Percentiles rank a stretch among this genome's conserved stretches.
Conservation (phyloP, 2,797 vertebrate genomes). For the Scomberomorus guttatus region DNA sequence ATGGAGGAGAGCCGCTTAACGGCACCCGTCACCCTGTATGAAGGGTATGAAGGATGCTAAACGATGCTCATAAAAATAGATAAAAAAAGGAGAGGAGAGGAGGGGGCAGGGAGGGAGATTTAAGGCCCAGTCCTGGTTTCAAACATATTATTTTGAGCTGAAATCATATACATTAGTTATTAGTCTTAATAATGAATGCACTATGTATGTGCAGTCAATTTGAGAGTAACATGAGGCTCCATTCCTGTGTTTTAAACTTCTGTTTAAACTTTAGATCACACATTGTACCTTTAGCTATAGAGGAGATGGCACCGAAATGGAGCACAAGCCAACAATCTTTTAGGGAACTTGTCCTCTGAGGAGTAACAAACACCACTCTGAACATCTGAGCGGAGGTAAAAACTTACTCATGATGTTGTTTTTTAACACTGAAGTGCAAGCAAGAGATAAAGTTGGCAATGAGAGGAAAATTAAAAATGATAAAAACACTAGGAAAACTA, state of each 20-base stretch:
- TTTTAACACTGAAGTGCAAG: background rate
- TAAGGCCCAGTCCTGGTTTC: slow-evolving; percentile 1
- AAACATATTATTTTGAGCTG: background rate
- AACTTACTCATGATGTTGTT: background rate
- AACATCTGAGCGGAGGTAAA: slow-evolving; percentile 3
- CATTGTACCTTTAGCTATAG: background rate
- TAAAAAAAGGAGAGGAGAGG: background rate
- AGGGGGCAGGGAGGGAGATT: slow-evolving; percentile 7
- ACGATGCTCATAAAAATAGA: slow-evolving; percentile 65
- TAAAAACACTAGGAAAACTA: slow-evolving; percentile 14
- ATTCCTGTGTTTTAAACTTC: background rate
- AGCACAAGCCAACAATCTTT: slow-evolving; percentile 16
- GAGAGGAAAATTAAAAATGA: slow-evolving; percentile 11
- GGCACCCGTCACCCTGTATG: slow-evolving; percentile 38
- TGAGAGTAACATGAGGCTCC: background rate
- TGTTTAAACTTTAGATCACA: background rate
- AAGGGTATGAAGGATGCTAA: slow-evolving; percentile 75
- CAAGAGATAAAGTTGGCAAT: slow-evolving; percentile 20
- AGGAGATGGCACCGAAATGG: background rate
- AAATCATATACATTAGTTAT: background rate
- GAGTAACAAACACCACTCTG: slow-evolving; percentile 12
- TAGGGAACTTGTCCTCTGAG: background rate
- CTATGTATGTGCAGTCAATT: background rate
- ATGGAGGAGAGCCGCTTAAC: slow-evolving; percentile 74
- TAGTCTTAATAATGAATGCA: background rate